Base-by-base conservation (phyloP, 2,797 vertebrate species). In the Oreortyx pictus region DNA sequence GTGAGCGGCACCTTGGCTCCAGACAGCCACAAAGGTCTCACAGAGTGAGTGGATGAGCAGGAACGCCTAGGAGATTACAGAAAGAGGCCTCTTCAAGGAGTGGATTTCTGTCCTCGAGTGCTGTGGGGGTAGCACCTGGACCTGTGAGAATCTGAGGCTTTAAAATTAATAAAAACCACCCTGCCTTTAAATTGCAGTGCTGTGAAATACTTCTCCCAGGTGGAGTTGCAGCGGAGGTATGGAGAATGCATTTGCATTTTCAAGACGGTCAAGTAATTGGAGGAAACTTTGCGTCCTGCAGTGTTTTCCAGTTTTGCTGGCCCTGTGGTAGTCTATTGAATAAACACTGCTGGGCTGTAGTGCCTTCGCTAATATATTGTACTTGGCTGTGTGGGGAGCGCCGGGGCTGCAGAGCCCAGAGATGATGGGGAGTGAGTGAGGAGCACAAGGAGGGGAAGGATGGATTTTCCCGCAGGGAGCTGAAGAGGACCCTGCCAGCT, bases 131-230 rank as follows among this genome's bases (percentile, higher is more conserved):
- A 83, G 67, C 87, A 91, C 44, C 67, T 89, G 90, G 85, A 61
- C 67, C 47, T 92, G 52, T 0, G 12, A 84, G 76, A 81, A 52
- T 84, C 80, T 24, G 57, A 91, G 87, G 71, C 90, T 92, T 95
- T 88, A 95, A 87, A 90, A 92, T 77, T 84, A 70, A 89, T 94
- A 61, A 94, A 94, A 94, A 82, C 5, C 50, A 86, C 66, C 43
- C 52, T 56, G 56, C 64, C 88, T 86, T 74, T 77, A 84, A 89
- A 91, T 86, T 77, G 74, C 46, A 37, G 18, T 80, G 65, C 85
- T 77, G 9, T 68, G 86, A 95, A 94, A 84, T 86, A 89, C 14
- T 95, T 77, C 87, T 96, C 61, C 82, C 82, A 86, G 79, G 56
- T 89, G 82, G 46, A n/a, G 31, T 74, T 71, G 70, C 47, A 77